These are phyloP conservation scores for Tenualosa ilisha DNA, from an alignment of 2,797 vertebrate species.

Conservation along the genomic window DNA sequence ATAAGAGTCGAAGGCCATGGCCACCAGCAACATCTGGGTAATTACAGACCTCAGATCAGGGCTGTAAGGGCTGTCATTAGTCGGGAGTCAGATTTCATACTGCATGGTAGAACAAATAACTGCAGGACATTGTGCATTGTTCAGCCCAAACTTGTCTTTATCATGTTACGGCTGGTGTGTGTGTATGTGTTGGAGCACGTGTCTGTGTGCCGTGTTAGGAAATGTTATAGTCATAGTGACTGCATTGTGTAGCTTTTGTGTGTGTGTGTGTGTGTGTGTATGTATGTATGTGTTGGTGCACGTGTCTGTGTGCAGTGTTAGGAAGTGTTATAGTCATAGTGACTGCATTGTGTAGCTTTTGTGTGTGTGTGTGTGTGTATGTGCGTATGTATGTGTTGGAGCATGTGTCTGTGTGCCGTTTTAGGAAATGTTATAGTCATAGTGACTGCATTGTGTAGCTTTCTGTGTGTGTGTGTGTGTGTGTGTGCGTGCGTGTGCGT, in stretches of 20 bases:
- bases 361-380: no score
- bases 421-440: neutral
- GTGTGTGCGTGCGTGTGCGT: neutral
- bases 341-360: neutral
- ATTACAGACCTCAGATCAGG: constrained; percentile 16
- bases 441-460: neutral
- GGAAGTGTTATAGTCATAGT: neutral
- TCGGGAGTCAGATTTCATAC: neutral
- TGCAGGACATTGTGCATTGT: constrained; percentile 12
- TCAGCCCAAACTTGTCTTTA: neutral
- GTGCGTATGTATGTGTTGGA: no score
- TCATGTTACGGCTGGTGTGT: neutral
- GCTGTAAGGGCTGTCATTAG: neutral
- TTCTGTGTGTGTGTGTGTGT: neutral
- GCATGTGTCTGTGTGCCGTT: neutral
- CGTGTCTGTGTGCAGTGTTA: neutral
- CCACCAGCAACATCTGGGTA: constrained; percentile 54
- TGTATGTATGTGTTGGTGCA: no score
- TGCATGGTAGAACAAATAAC: neutral
- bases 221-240: no score
- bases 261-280: no score
- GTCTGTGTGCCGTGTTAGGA: neutral
- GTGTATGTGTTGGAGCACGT: neutral
- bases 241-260: neutral
- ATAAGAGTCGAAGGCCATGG: neutral